Percentiles rank a stretch among this genome's conserved stretches.
These are phyloP conservation scores for Carcina quercana DNA, from an alignment of 2,888 invertebrate species.

Conservation along the genomic window DNA sequence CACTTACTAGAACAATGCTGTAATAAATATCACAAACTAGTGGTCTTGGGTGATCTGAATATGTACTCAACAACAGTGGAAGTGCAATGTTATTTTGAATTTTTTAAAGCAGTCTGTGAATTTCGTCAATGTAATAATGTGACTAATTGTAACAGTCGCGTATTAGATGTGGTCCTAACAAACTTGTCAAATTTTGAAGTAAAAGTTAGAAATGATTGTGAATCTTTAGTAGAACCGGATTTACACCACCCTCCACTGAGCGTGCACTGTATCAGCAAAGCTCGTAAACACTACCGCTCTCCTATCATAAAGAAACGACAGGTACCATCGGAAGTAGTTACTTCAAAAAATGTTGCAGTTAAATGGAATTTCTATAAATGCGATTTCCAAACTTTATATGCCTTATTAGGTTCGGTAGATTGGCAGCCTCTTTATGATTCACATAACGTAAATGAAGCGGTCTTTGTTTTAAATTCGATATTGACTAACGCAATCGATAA, in stretches of 20 bases:
- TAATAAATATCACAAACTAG: slow-evolving; percentile 2
- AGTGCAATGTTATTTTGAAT: slow-evolving; percentile 14
- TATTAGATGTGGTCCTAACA: slow-evolving; percentile 5
- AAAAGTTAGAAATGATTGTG: slow-evolving; percentile 3
- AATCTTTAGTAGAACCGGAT: slow-evolving; percentile 8
- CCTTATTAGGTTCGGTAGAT: slow-evolving; percentile 6
- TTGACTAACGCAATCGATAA: slow-evolving; percentile 8
- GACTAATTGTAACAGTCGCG: slow-evolving; percentile 11
- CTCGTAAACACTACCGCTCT: not conserved
- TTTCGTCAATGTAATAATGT: slow-evolving; percentile 14
- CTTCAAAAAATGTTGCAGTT: not conserved
- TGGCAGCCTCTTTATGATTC: slow-evolving; percentile 9
- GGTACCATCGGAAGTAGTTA: not conserved
- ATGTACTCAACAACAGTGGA: slow-evolving; percentile 7
- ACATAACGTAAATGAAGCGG: slow-evolving; percentile 1
- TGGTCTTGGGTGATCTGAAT: slow-evolving; percentile 15
- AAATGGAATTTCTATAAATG: slow-evolving; percentile 17
- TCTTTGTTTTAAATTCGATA: slow-evolving; percentile 11
- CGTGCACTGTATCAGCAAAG: not conserved
- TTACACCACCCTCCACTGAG: slow-evolving; percentile 12
- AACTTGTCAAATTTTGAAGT: slow-evolving; percentile 3
- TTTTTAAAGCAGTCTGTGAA: slow-evolving; percentile 16
- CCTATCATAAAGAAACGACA: not conserved
- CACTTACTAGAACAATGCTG: slow-evolving; percentile 1
- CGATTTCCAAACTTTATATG: slow-evolving; percentile 11